Evolutionary conservation across 1,140 invertebrate species (phyloP), one percentile per base, ranked within the genome.

Genomic region (Hestina assimilis): DNA sequence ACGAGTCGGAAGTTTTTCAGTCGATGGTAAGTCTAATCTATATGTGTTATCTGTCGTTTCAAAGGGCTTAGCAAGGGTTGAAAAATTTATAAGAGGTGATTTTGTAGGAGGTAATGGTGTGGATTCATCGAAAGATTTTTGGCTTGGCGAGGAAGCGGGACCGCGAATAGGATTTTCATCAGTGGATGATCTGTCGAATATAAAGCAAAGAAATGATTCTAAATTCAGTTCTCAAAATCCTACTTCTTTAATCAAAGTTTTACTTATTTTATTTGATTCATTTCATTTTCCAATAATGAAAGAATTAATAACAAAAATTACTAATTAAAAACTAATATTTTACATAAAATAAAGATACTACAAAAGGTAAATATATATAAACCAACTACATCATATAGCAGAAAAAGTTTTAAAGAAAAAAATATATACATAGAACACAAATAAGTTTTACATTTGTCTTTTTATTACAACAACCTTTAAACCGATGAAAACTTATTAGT

Each of bases 181-280:
- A 74, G 83, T 82, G 63, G 89, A 83, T 79, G 82, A 89, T 89
- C 89, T 89, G 89, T 89, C 83, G 80, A 89, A 89, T 87, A 89
- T 66, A 89, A 89, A 89, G 75, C 77, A 82, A 83, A 65, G 78
- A 86, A 50, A 77, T 71, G 71, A 79, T 82, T 86, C 87, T 87
- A 84, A 82, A 46, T 47, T 52, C 48, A 52, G 46, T 31, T 53
- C 41, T 43, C 20, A 11, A 47, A 47, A 26, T 31, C 11, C 31
- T 35, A 23, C 33, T 23, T 15, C 45, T 28, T 4, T n/a, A 33
- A 9, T 4, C 6, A 14, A 20, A 23, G 17, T 40, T 54, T 26
- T 4, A 11, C 35, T 35, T 51, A 17, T 19, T 26, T 24, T 21
- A 33, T 14, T 15, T 15, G 42, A 7, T 45, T 28, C 11, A 12